Percentiles rank a stretch among this genome's conserved stretches.
phyloP scores from a whole-genome alignment of 2,888 invertebrate species.

The Chrysotoxum bicinctum region DNA sequence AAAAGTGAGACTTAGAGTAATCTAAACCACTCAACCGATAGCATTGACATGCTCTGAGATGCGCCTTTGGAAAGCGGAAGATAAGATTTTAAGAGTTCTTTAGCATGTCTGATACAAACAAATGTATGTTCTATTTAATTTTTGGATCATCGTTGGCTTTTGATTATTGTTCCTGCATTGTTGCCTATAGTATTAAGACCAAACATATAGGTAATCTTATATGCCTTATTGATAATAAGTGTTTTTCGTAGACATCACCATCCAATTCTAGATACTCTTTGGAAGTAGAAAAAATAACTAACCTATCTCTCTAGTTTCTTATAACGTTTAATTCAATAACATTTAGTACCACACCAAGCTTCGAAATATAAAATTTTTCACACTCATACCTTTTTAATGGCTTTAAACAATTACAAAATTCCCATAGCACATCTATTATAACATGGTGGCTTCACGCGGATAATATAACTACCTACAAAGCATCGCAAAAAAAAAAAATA shows the following conservation, averaged over 20 bases:
- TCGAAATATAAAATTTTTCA: not conserved
- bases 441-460: not conserved
- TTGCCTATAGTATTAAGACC: no score
- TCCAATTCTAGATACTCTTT: not conserved
- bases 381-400: not conserved
- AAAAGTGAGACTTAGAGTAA: no score
- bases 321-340: not conserved
- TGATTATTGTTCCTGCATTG: no score
- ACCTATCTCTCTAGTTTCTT: not conserved
- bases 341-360: not conserved
- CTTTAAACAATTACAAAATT: slow-evolving; percentile 11
- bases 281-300: not conserved
- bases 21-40: no score
- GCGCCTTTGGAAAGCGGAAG: no score
- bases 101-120: no score
- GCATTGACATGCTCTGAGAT: no score
- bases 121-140: no score
- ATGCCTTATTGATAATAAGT: not conserved
- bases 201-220: not conserved
- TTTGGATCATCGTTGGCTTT: no score
- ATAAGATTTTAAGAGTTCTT: no score
- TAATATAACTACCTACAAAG: not conserved
- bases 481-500: not conserved
- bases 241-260: not conserved
- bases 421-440: not conserved